Conservation (phyloP, 1,140 invertebrate genomes). For the Solenopsis invicta region DNA sequence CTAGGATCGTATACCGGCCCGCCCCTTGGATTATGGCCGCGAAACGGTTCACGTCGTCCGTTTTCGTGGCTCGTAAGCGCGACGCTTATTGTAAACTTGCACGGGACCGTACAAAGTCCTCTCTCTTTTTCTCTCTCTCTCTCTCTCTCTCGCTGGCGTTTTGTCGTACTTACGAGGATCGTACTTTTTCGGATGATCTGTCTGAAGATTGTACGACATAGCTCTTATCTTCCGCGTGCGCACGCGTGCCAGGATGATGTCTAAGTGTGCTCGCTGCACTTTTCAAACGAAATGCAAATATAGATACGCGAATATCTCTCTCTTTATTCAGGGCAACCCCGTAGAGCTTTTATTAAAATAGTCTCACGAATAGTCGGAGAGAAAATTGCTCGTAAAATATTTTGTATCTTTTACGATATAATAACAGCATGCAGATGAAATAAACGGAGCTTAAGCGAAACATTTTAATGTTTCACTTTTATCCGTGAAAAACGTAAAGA, state of each 20-base stretch:
- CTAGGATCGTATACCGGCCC: slow-evolving; percentile 70
- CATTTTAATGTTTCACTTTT: not conserved
- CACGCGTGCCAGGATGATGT: not conserved
- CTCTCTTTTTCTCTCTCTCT: not conserved
- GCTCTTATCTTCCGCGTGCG: slow-evolving; percentile 52
- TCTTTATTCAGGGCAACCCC: not conserved
- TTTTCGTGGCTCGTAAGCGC: slow-evolving; percentile 75
- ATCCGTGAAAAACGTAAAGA: not conserved
- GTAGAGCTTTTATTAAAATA: slow-evolving; percentile 9
- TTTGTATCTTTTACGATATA: not conserved
- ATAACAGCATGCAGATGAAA: not conserved
- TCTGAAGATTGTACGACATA: slow-evolving; percentile 46
- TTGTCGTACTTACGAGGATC: slow-evolving; percentile 68
- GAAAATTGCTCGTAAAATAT: slow-evolving; percentile 9
- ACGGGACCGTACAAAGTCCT: slow-evolving; percentile 61
- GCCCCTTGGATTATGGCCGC: slow-evolving; percentile 71
- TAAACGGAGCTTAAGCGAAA: not conserved
- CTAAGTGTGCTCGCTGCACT: not conserved
- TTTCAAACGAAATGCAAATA: not conserved
- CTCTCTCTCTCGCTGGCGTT: slow-evolving; percentile 63
- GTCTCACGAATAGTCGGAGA: not conserved
- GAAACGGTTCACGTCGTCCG: slow-evolving; percentile 76
- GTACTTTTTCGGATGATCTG: slow-evolving; percentile 64
- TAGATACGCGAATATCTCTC: slow-evolving; percentile 19
- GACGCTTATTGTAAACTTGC: slow-evolving; percentile 76